phyloP scores from a whole-genome alignment of 2,797 vertebrate genomes.

The Dipus sagitta region DNA sequence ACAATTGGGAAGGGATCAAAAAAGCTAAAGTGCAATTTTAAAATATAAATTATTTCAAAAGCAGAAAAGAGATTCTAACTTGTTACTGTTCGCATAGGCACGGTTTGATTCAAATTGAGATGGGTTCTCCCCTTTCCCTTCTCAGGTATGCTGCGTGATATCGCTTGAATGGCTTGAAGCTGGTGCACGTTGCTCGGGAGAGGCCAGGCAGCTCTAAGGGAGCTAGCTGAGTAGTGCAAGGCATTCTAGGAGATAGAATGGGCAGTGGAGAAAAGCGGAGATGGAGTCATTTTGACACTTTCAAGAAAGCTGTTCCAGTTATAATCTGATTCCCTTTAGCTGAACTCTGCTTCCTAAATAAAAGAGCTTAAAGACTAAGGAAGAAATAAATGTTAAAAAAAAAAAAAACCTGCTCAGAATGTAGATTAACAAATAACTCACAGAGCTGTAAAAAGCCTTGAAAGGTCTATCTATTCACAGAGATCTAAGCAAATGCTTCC shows the following conservation, averaged over 20 bases:
- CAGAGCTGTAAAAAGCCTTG: slow-evolving; percentile 79
- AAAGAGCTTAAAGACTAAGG: slow-evolving; percentile 78
- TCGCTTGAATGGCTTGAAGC: slow-evolving; percentile 83
- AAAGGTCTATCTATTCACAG: slow-evolving; percentile 85
- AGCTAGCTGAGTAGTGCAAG: slow-evolving; percentile 86
- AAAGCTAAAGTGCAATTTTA: slow-evolving; percentile 90
- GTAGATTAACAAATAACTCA: slow-evolving; percentile 85
- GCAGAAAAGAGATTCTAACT: slow-evolving; percentile 86
- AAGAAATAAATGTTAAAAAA: slow-evolving; percentile 75
- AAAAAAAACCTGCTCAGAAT: slow-evolving; percentile 73
- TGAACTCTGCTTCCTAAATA: slow-evolving; percentile 81
- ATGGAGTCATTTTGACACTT: slow-evolving; percentile 79
- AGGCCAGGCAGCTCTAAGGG: slow-evolving; percentile 80
- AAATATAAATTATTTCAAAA: slow-evolving; percentile 89
- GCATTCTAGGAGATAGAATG: slow-evolving; percentile 79
- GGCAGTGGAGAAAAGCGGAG: slow-evolving; percentile 75
- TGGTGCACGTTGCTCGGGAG: slow-evolving; percentile 60
- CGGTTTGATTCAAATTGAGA: slow-evolving; percentile 85
- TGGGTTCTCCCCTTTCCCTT: slow-evolving; percentile 83
- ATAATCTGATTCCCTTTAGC: slow-evolving; percentile 76
- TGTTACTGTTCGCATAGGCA: slow-evolving; percentile 86
- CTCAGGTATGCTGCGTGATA: slow-evolving; percentile 78
- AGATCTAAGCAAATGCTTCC: slow-evolving; percentile 85
- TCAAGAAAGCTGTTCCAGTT: slow-evolving; percentile 86
- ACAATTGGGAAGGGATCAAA: slow-evolving; percentile 77